These are phyloP conservation scores for Philotrypesis tridentata DNA, from an alignment of 1,140 invertebrate species.

Conservation along the genomic window DNA sequence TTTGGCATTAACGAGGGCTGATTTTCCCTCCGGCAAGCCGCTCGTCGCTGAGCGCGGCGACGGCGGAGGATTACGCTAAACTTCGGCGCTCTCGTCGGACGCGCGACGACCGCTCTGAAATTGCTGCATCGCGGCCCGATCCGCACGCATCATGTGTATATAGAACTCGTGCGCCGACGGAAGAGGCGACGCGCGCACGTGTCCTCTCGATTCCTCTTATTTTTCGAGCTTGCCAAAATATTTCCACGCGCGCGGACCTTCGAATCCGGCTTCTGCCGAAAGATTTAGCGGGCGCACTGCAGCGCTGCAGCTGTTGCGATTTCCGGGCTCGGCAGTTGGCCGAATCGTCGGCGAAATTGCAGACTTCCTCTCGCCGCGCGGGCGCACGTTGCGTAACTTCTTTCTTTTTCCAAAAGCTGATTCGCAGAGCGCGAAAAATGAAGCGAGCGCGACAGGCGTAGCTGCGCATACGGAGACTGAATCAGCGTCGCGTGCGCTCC, in stretches of 20 bases:
- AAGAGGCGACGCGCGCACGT: no score
- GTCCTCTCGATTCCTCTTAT: neutral
- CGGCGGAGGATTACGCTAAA: slow-evolving; percentile 25
- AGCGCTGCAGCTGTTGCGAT: slow-evolving; percentile 50
- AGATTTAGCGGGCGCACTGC: slow-evolving; percentile 45
- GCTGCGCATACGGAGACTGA: no score
- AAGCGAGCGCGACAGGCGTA: no score
- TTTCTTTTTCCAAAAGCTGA: neutral
- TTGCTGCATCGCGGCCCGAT: no score
- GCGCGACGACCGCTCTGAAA: no score
- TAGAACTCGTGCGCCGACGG: no score
- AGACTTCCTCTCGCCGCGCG: slow-evolving; percentile 40
- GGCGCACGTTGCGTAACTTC: neutral
- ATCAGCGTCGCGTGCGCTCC: no score
- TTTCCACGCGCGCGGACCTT: slow-evolving; percentile 37
- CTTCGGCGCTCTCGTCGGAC: no score
- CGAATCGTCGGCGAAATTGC: slow-evolving; percentile 51
- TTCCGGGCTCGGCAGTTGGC: slow-evolving; percentile 49
- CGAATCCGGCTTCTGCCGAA: slow-evolving; percentile 6
- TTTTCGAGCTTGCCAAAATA: slow-evolving; percentile 25
- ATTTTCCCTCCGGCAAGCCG: slow-evolving; percentile 55
- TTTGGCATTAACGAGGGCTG: slow-evolving; percentile 69
- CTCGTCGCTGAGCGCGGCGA: slow-evolving; percentile 49
- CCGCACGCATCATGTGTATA: neutral
- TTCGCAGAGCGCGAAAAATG: no score